Evolutionary conservation across 2,888 invertebrate genomes (phyloP), one percentile per base, ranked within the genome.

Genomic region (Drosophila picticornis): DNA sequence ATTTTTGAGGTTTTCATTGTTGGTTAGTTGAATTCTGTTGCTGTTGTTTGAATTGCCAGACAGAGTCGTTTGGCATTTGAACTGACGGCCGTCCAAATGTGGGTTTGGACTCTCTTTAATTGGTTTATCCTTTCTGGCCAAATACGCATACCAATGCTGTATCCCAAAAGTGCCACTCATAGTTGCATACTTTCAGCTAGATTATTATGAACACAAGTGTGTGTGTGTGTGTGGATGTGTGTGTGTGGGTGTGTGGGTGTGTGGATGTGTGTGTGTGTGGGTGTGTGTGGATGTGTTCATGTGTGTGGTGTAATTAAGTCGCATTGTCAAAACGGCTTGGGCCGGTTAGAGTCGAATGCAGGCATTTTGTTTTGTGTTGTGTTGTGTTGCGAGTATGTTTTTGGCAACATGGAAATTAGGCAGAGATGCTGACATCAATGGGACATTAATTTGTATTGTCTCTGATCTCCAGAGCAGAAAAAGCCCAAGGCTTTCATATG

Each of bases 1-100:
- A 85, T 90, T 90, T 90, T 85, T 85, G 85, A 85, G 85, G 85
- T 85, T 85, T 85, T 82, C 85, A 85, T 85, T 85, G 85, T 90
- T 84, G 85, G 90, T 76, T 84, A 88, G 90, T 87, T 88, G 90
- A 89, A 72, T 87, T 82, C 63, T 77, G 90, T 73, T 89, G 80
- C 0, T 84, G 56, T 22, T 83, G 53, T 25, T 34, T 81, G 77
- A 85, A 81, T 85, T 84, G 82, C 74, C 83, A 82, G 84, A 87
- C 90, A 72, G 69, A 65, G 59, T 52, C 66, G 73, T 67, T 57
- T 64, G 80, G 71, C 86, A 73, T 76, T 75, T 79, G 73, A 66
- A 67, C 77, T 69, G 68, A 50, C 9, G 36, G 10, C 9, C 50
- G n/a, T 0, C 16, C 50, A 27, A 27, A 27, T 27, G 50, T 46